These are phyloP conservation scores for Sebastes miniatus DNA, from an alignment of 2,797 vertebrate species.

Conservation along the genomic window DNA sequence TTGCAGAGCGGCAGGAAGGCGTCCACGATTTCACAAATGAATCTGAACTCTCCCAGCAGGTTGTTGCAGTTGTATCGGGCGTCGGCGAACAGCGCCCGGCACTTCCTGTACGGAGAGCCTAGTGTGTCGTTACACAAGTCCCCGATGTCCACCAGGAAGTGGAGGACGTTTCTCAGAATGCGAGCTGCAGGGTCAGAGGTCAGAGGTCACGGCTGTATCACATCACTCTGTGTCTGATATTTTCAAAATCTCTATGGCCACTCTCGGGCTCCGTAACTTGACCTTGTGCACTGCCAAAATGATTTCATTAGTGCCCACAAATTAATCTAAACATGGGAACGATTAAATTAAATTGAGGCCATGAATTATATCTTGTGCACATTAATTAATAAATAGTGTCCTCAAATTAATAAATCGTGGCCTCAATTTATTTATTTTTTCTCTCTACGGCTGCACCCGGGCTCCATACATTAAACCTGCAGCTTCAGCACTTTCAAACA, in stretches of 20 bases:
- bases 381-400: not conserved
- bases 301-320: no score
- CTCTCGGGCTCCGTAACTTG: no score
- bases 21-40: slow-evolving; percentile 83
- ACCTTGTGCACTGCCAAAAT: no score
- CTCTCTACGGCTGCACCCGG: not conserved
- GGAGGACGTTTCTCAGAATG: slow-evolving; percentile 82
- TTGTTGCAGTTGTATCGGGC: slow-evolving; percentile 78
- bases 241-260: no score
- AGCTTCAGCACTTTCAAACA: not conserved
- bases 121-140: slow-evolving; percentile 85
- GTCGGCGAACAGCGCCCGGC: slow-evolving; percentile 72
- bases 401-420: not conserved
- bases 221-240: not conserved
- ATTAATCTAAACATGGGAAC: not conserved
- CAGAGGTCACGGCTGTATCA: not conserved
- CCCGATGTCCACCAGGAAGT: slow-evolving; percentile 83
- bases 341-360: not conserved
- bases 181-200: slow-evolving; percentile 74
- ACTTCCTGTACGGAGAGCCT: slow-evolving; percentile 83
- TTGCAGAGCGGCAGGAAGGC: slow-evolving; percentile 83
- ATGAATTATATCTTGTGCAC: not conserved
- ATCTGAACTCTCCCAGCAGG: slow-evolving; percentile 71
- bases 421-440: not conserved
- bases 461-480: not conserved